These are phyloP conservation scores for Athalia rosae DNA, from an alignment of 2,888 invertebrate species.

Conservation along the genomic window DNA sequence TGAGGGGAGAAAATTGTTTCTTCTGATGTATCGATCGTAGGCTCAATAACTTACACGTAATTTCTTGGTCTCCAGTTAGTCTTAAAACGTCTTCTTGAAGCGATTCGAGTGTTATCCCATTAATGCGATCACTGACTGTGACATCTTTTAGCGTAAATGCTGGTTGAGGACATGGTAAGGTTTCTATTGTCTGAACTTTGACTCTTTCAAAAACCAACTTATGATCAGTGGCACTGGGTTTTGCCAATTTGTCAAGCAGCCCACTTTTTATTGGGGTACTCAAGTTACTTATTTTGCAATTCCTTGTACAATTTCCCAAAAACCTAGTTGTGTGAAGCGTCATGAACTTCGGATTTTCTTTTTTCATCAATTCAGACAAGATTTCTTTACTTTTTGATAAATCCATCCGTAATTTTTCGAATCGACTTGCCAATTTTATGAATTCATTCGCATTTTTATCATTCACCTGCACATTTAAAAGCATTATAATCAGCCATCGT, in stretches of 20 bases:
- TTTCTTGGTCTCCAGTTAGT: constrained; percentile 73
- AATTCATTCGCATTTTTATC: constrained; percentile 52
- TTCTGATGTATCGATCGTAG: background rate
- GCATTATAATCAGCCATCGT: too few species aligned
- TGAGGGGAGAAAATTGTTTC: background rate
- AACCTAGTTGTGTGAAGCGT: constrained; percentile 54
- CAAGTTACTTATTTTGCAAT: constrained; percentile 54
- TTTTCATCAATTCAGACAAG: constrained; percentile 47
- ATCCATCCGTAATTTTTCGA: constrained; percentile 49
- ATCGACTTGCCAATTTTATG: constrained; percentile 49
- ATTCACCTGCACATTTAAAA: constrained; percentile 54
- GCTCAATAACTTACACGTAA: constrained; percentile 66
- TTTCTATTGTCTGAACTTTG: constrained; percentile 57
- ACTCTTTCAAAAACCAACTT: constrained; percentile 62
- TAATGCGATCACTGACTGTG: constrained; percentile 73
- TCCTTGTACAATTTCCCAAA: constrained; percentile 54
- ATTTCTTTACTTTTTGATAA: constrained; percentile 47
- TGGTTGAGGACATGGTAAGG: constrained; percentile 60
- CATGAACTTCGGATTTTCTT: constrained; percentile 48
- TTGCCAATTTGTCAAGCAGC: constrained; percentile 51
- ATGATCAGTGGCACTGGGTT: constrained; percentile 51
- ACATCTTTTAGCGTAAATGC: constrained; percentile 72
- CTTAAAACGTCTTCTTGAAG: constrained; percentile 74
- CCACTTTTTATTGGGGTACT: constrained; percentile 45
- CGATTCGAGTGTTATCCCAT: constrained; percentile 72